Evolutionary conservation across 2,888 invertebrate genomes (phyloP).

Genomic region (Entomobrya proxima): DNA sequence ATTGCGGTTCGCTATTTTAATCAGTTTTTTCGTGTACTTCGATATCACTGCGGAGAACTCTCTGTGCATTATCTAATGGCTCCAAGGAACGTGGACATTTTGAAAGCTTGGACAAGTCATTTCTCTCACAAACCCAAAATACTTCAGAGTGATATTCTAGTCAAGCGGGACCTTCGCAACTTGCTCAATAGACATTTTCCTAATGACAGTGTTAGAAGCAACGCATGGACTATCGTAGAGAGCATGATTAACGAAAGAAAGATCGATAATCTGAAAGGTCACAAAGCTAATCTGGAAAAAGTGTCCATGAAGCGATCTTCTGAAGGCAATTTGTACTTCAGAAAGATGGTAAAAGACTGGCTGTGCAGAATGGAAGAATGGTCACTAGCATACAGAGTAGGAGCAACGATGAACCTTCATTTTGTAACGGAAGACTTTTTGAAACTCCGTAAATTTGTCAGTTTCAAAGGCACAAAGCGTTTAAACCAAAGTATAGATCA

Average conservation of each 20-base stretch:
- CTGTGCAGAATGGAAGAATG: conserved; percentile 62
- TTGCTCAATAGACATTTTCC: conserved; percentile 67
- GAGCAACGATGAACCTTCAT: conserved; percentile 59
- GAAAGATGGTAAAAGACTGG: conserved; percentile 69
- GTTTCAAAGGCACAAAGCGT: conserved; percentile 73
- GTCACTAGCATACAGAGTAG: conserved; percentile 66
- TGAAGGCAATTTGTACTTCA: conserved; percentile 52
- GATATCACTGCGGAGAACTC: conserved; percentile 67
- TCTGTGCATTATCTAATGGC: conserved; percentile 66
- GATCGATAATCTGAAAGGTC: not conserved
- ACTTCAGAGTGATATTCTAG: conserved; percentile 68
- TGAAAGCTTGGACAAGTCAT: conserved; percentile 64
- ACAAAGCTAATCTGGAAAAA: conserved; percentile 30
- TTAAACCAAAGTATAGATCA: conserved; percentile 68
- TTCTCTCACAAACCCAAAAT: conserved; percentile 65
- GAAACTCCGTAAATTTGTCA: conserved; percentile 73
- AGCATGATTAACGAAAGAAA: conserved; percentile 9
- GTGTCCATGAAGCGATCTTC: conserved; percentile 27
- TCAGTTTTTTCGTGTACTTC: conserved; percentile 63
- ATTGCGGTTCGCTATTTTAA: conserved; percentile 54
- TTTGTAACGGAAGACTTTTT: conserved; percentile 69
- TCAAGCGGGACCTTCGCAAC: conserved; percentile 64
- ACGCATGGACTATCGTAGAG: conserved; percentile 53
- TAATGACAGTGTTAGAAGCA: conserved; percentile 40
- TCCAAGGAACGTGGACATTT: conserved; percentile 56